Base-by-base conservation (phyloP, 2,797 vertebrate genomes). In the Neoniphon sammara region DNA sequence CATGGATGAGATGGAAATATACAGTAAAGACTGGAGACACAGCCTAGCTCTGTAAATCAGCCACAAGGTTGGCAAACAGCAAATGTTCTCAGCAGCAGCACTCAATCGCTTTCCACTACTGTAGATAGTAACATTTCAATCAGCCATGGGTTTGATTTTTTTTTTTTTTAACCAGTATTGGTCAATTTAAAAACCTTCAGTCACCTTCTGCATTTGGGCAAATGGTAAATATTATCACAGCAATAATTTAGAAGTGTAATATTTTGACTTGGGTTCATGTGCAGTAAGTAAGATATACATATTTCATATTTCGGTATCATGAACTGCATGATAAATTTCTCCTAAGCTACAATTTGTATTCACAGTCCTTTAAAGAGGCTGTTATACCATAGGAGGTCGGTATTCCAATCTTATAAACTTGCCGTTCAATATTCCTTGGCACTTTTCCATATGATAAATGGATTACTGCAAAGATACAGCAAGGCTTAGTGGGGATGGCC, bases 261-360 rank as follows among this genome's bases (percentile, higher is more conserved):
- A 73, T 44, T 69, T 58, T 59, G 14, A 44, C 31, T 50, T 18
- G 15, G 39, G 47, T 85, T 72, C 20, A 49, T 60, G 30, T 55
- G 64, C 57, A 63, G 70, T 67, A 64, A n/a, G n/a, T n/a, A n/a
- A n/a, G n/a, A n/a, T n/a, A n/a, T n/a, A 36, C 55, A 61, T 66
- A n/a, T 52, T n/a, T n/a, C n/a, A 70, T 9, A 46, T 81, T 77
- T 85, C 66, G 73, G 50, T 75, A 87, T 77, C 67, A 67, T 81
- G 73, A 80, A 70, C 73, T 66, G 80, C 70, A 80, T 68, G 49
- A 74, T 82, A 85, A 80, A 85, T 79, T 63, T 70, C 47, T 47
- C 59, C 67, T 59, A 62, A 82, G 77, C 59, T 80, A 69, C 82
- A 77, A 87, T 88, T 74, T 85, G 86, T 87, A 87, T 91, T 87